Evolutionary conservation across 2,797 vertebrate genomes (phyloP).

Genomic region (Acropternis orthonyx): DNA sequence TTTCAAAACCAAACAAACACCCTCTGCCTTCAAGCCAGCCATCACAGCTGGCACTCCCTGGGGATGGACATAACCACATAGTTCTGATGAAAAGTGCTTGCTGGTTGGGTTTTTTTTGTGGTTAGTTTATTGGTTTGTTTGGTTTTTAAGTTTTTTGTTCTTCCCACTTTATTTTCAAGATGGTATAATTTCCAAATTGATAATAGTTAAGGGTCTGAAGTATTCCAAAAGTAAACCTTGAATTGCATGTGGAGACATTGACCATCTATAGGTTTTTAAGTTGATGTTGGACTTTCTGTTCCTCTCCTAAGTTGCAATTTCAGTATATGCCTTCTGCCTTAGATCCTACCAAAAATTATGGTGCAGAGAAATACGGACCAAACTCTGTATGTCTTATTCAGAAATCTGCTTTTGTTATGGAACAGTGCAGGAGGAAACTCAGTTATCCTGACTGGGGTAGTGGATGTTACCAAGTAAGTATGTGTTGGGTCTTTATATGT

Average conservation of each 20-base stretch:
- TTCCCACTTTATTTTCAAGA: background rate
- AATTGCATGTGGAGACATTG: background rate
- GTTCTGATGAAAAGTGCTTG: background rate
- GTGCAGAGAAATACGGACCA: constrained; percentile 91
- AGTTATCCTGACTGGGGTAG: constrained; percentile 97
- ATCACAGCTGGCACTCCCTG: background rate
- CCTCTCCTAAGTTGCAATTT: background rate
- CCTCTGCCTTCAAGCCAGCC: background rate
- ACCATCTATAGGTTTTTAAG: background rate
- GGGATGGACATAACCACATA: background rate
- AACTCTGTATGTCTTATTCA: constrained; percentile 91
- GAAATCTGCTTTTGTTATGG: constrained; percentile 92
- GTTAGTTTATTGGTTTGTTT: background rate
- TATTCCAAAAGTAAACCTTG: background rate
- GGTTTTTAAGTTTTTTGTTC: background rate
- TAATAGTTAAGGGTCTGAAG: background rate
- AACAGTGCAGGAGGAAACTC: constrained; percentile 89
- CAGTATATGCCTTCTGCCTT: constrained; percentile 13
- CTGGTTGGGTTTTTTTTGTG: accelerated
- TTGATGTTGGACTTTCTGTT: background rate
- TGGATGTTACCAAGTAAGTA: constrained; percentile 91
- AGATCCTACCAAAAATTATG: constrained; percentile 93
- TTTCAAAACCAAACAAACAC: background rate
- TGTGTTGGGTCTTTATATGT: background rate
- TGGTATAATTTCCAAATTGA: background rate